Evolutionary conservation across 1,140 invertebrate genomes (phyloP), one percentile per base, ranked within the genome.

Genomic region (Phortica variegata): DNA sequence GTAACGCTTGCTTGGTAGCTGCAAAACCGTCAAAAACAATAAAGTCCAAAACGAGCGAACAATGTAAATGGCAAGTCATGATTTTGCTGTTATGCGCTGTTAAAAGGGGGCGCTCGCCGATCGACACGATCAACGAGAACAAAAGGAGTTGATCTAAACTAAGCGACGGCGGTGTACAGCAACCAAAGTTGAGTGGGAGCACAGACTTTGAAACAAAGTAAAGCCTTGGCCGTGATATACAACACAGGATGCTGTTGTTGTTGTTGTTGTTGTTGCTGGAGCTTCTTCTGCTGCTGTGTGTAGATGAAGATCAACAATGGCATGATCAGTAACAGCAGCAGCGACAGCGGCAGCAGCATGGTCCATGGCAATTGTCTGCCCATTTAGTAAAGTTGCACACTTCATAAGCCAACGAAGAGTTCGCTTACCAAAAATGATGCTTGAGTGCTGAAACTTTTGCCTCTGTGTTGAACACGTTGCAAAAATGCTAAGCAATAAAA

Each of bases 31-130:
- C 68, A 72, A 72, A 68, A 72, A 73, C 70, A 73, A 73, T 73
- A 69, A 73, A 73, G 54, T 66, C 61, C 69, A 73, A 69, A 73
- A 73, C 65, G 61, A 71, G 63, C 58, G 60, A 73, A 66, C 70
- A 73, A 70, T 73, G 62, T 73, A 73, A 70, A 73, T 70, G 65
- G 65, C 66, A 70, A 73, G 70, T 73, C 70, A 73, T 73, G 70
- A 73, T 70, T 73, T 73, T 65, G 70, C 60, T 72, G 68, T 72
- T 72, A 69, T 68, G 60, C 61, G 68, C 70, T 69, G 70, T 73
- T 73, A 73, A 70, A 73, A 72, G 63, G 70, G 31, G 70, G 70
- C 70, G 70, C 70, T 73, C 70, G 60, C 65, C 65, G 70, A 65
- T 65, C 70, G 61, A 73, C 70, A 73, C 70, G 70, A 73, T 73